Evolutionary conservation across 2,113 vertebrate genomes (phyloP), one percentile per base, ranked within the genome.

Genomic region (Phrynosoma blainvillii): DNA sequence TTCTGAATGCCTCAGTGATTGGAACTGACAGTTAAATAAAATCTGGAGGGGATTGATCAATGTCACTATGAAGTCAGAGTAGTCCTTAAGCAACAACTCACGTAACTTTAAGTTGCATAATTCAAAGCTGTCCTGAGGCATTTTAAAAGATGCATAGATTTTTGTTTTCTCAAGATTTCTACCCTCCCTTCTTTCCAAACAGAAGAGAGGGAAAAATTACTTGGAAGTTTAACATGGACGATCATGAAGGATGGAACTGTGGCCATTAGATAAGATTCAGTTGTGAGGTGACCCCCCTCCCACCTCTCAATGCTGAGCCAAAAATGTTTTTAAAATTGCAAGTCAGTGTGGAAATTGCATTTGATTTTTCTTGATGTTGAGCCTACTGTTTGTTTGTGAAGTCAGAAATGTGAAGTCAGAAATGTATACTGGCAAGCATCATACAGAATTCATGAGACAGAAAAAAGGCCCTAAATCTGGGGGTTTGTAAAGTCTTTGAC

Each of bases 111-210:
- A 86, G 77, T 92, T 97, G 95, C 95, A 96, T 97, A 96, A 97
- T 97, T 97, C 96, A 97, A 95, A 90, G 91, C 92, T 94, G 87
- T 95, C 95, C 95, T 94, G 93, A 92, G 94, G 95, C 96, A 95
- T 86, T 90, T 91, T 93, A 96, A 96, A 97, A 97, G 96, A 97
- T 96, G 96, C 94, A 96, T 95, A 93, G 87, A 91, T 95, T 94
- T 36, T 97, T 96, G 92, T 96, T 96, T 96, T 94, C 94, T 92
- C 94, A 84, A 89, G 68, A 5, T 36, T 75, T 62, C 32, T 47
- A 21, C 27, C 27, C 93, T 93, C 91, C 79, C 36, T 75, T 65
- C 56, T 94, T 95, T 95, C 94, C 90, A 76, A 81, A 87, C 90
- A 95, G 65, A 91, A 52, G 52, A 91, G 8, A 10, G 32, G 25